These are phyloP conservation scores for Ochotona princeps DNA, from an alignment of 2,113 vertebrate genomes.

Conservation along the genomic window DNA sequence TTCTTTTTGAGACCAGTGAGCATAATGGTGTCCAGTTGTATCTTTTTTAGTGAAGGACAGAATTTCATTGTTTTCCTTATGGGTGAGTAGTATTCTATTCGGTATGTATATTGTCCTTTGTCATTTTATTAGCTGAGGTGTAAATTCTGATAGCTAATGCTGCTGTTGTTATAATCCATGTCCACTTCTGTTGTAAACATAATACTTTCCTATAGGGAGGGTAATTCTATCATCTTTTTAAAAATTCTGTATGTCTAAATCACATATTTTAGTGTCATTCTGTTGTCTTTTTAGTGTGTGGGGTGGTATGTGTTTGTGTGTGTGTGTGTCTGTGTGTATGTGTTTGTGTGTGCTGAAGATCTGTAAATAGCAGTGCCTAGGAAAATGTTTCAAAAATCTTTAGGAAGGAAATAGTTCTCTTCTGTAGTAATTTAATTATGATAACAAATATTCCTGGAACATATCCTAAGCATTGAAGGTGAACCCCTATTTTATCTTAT, in stretches of 20 bases:
- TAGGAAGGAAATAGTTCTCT: neutral
- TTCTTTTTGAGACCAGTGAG: too few species aligned
- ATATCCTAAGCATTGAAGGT: too few species aligned
- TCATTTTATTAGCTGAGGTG: too few species aligned
- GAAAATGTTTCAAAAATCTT: neutral
- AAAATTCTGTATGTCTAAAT: neutral
- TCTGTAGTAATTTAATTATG: neutral
- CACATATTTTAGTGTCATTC: neutral
- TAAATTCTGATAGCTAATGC: too few species aligned
- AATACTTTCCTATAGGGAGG: neutral
- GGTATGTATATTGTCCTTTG: too few species aligned
- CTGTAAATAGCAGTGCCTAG: neutral
- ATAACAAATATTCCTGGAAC: neutral
- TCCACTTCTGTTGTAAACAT: rapidly evolving
- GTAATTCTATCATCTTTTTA: neutral
- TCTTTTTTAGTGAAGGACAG: too few species aligned
- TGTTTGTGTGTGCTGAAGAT: neutral
- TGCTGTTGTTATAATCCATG: rapidly evolving
- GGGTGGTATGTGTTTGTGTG: neutral
- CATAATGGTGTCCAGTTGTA: too few species aligned
- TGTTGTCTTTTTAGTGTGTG: neutral
- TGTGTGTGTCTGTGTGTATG: neutral
- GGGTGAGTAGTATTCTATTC: too few species aligned
- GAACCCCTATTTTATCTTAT: neutral
- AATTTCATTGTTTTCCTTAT: too few species aligned